These are phyloP conservation scores for Panthera leo DNA, from an alignment of 2,113 vertebrate genomes.

Conservation along the genomic window DNA sequence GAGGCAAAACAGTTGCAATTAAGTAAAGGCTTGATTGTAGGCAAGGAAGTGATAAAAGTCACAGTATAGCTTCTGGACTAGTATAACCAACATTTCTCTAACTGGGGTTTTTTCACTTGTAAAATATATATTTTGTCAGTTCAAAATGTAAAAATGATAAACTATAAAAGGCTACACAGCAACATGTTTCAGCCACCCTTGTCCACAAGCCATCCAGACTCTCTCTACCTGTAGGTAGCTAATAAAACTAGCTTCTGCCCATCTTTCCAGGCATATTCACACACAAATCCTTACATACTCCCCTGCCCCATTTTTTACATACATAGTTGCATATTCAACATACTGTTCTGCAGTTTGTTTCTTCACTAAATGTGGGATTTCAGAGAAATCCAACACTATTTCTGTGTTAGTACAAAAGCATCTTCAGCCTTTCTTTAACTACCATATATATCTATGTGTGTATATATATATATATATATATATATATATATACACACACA, in stretches of 20 bases:
- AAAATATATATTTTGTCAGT: not conserved
- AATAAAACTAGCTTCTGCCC: not conserved
- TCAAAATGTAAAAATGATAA: not conserved
- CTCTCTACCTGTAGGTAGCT: not conserved
- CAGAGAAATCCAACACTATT: not conserved
- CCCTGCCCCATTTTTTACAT: not conserved
- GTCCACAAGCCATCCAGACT: not conserved
- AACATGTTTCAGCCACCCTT: not conserved
- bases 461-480: fast-evolving
- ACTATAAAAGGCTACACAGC: not conserved
- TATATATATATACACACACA: fast-evolving
- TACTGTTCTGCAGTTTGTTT: not conserved
- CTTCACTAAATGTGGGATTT: not conserved
- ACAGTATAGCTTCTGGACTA: not conserved
- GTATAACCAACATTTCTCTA: not conserved
- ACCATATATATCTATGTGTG: not conserved
- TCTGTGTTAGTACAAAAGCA: not conserved
- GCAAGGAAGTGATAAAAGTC: not conserved
- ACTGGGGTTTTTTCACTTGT: not conserved
- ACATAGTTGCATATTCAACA: not conserved
- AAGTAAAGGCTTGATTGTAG: not conserved
- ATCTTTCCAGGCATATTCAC: not conserved
- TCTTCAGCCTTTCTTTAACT: not conserved
- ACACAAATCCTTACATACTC: not conserved
- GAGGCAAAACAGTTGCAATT: not conserved